phyloP scores from a whole-genome alignment of 92 coral and sea anemone genomes.

The Phenganax stokvisi region DNA sequence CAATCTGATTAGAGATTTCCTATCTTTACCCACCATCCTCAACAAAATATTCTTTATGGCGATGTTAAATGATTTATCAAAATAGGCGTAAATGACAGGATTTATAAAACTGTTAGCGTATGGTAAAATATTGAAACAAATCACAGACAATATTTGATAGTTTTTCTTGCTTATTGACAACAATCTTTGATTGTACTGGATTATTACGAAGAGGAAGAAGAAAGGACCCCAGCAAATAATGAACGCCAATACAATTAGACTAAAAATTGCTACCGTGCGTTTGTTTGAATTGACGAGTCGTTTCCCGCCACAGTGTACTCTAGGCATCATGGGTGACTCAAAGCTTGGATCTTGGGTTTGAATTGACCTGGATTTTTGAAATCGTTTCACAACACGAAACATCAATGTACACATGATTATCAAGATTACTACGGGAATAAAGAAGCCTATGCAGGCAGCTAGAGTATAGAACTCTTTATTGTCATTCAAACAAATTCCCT shows the following conservation, averaged over 20 bases:
- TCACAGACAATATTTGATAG: not conserved
- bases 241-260: constrained; percentile 73
- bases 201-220: constrained; percentile 72
- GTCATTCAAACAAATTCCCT: constrained; percentile 27
- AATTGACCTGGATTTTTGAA: constrained; percentile 25
- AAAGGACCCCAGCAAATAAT: constrained; percentile 94
- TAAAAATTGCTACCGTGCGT: constrained; percentile 72
- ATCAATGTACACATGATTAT: constrained; percentile 40
- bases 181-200: constrained; percentile 49
- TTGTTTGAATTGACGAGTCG: constrained; percentile 40
- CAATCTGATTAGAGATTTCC: not conserved
- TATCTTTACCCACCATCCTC: constrained; percentile 17
- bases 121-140: constrained; percentile 46
- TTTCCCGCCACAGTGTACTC: constrained; percentile 45
- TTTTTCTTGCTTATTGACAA: not conserved
- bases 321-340: constrained; percentile 15
- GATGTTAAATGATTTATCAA: constrained; percentile 33
- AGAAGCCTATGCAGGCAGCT: constrained; percentile 33
- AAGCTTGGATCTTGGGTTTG: not conserved
- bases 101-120: constrained; percentile 49
- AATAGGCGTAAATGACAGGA: constrained; percentile 48
- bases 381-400: constrained; percentile 35
- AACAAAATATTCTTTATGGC: constrained; percentile 24
- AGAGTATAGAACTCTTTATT: constrained; percentile 38
- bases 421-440: constrained; percentile 33